phyloP scores from a whole-genome alignment of 2,888 invertebrate species.

The Drosophila basisetae region DNA sequence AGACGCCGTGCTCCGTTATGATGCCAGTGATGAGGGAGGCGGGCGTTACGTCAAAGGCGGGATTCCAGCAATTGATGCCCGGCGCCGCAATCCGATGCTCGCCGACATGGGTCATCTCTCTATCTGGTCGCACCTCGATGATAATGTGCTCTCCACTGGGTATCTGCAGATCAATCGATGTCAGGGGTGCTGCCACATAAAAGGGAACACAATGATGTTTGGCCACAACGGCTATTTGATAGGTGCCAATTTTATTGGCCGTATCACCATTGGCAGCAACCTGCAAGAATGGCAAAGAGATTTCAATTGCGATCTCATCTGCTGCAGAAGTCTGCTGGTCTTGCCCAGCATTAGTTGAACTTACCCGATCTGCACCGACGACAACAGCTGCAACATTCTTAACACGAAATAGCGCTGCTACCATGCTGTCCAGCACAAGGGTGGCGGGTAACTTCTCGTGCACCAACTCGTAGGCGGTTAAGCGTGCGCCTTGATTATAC shows the following conservation, averaged over 20 bases:
- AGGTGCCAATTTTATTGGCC: conserved; percentile 99
- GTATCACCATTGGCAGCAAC: conserved; percentile 98
- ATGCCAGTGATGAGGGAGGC: conserved; percentile 95
- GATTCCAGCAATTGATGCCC: conserved; percentile 98
- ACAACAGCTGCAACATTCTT: conserved; percentile 95
- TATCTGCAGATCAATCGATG: conserved; percentile 94
- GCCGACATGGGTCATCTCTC: conserved; percentile 96
- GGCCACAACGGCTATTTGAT: conserved; percentile 97
- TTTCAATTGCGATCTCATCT: background rate
- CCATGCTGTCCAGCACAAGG: conserved; percentile 97
- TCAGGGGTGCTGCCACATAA: conserved; percentile 97
- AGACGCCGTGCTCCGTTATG: conserved; percentile 97
- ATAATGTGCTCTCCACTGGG: conserved; percentile 93
- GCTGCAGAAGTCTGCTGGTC: background rate
- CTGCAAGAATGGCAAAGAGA: conserved; percentile 82
- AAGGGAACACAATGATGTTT: conserved; percentile 96
- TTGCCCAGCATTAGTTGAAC: background rate
- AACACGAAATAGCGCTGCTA: conserved; percentile 94
- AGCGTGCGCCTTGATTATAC: conserved; percentile 97
- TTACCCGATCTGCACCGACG: conserved; percentile 98
- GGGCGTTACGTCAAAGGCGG: conserved; percentile 99
- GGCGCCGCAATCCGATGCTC: conserved; percentile 94
- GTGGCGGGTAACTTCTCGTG: conserved; percentile 96
- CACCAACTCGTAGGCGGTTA: conserved; percentile 98
- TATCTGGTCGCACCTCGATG: conserved; percentile 96